Percentiles rank a stretch among this genome's conserved stretches.
These are phyloP conservation scores for Chelonus formosanus DNA, from an alignment of 2,888 invertebrate species.

Conservation along the genomic window DNA sequence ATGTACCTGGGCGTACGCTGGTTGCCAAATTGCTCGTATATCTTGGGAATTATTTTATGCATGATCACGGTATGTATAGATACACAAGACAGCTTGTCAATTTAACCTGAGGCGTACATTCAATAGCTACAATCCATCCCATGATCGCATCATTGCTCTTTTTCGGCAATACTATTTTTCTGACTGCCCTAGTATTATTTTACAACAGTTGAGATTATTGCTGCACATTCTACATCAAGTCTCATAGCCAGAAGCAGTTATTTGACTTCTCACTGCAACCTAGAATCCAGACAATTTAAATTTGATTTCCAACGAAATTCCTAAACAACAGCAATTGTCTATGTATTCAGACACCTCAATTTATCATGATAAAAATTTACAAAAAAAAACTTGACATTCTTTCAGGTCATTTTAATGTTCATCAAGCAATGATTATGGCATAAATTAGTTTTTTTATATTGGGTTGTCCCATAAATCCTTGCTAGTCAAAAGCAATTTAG, in stretches of 20 bases:
- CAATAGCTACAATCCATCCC: slow-evolving; percentile 16
- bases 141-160: background rate
- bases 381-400: too few relatives aligned
- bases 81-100: background rate
- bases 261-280: slow-evolving; percentile 7
- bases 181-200: slow-evolving; percentile 5
- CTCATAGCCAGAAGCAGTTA: background rate
- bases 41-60: slow-evolving; percentile 5
- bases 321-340: too few relatives aligned
- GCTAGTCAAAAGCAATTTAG: too few relatives aligned
- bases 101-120: slow-evolving; percentile 7
- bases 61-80: background rate
- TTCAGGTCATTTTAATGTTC: too few relatives aligned
- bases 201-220: background rate
- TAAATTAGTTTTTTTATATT: too few relatives aligned
- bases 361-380: too few relatives aligned
- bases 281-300: too few relatives aligned
- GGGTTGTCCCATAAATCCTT: too few relatives aligned
- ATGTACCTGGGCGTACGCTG: slow-evolving; percentile 6
- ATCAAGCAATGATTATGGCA: too few relatives aligned
- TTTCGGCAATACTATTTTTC: slow-evolving; percentile 20
- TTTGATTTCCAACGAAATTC: too few relatives aligned
- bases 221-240: background rate
- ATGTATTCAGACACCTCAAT: too few relatives aligned
- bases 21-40: slow-evolving; percentile 2